Percentiles rank a stretch among this genome's conserved stretches.
Evolutionary conservation across 2,113 vertebrate genomes (phyloP).

Genomic region (Carettochelys insculpta): DNA sequence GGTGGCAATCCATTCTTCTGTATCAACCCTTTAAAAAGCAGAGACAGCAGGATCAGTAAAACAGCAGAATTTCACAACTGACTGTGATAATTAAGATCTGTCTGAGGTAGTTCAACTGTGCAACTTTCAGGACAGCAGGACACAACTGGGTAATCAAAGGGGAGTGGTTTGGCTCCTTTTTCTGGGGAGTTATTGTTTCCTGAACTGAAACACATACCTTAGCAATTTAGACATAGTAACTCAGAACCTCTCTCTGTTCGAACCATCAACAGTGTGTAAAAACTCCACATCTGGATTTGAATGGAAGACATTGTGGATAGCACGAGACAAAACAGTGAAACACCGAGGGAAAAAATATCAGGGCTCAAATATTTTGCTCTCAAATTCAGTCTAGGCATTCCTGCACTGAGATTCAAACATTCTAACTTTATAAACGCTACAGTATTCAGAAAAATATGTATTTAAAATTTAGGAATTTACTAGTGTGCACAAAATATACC

Average conservation of each 20-base stretch:
- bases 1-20: slow-evolving; percentile 97
- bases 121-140: not conserved
- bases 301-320: not conserved
- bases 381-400: not conserved
- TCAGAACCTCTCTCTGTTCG: not conserved
- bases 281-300: not conserved
- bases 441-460: not conserved
- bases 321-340: not conserved
- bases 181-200: not conserved
- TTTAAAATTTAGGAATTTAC: not conserved
- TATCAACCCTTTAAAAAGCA: slow-evolving; percentile 87
- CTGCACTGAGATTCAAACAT: not conserved
- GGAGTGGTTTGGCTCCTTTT: not conserved
- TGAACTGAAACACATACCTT: not conserved
- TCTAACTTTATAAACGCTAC: not conserved
- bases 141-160: not conserved
- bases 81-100: not conserved
- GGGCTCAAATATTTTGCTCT: not conserved
- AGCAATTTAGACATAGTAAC: not conserved
- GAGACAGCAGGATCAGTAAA: not conserved
- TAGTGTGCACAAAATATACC: not conserved
- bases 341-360: not conserved
- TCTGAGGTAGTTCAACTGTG: not conserved
- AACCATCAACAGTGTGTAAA: not conserved
- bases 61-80: not conserved